Evolutionary conservation across 1,140 invertebrate genomes (phyloP).

Genomic region (Drosophila insularis): DNA sequence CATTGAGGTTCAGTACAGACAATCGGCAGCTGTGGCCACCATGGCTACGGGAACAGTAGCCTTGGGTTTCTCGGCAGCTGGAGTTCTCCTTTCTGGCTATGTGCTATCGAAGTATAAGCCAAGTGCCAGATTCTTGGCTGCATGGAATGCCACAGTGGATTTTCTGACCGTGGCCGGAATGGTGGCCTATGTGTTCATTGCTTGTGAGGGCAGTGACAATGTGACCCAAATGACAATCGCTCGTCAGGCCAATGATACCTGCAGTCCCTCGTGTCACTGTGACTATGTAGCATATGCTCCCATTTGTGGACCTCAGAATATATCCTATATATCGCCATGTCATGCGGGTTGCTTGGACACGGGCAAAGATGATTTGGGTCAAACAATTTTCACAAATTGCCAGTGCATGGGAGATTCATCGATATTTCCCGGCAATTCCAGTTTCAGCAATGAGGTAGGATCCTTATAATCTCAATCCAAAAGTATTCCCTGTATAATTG

Average conservation of each 20-base stretch:
- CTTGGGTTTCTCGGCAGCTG: constrained; percentile 87
- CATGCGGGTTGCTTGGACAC: constrained; percentile 86
- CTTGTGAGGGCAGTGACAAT: constrained; percentile 84
- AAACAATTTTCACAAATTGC: constrained; percentile 65
- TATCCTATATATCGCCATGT: constrained; percentile 88
- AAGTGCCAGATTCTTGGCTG: constrained; percentile 86
- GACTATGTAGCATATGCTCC: constrained; percentile 88
- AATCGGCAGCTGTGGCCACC: constrained; percentile 87
- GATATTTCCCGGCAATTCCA: background rate
- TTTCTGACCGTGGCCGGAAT: constrained; percentile 86
- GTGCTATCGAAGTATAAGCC: constrained; percentile 88
- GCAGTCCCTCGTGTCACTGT: constrained; percentile 86
- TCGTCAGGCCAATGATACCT: constrained; percentile 62
- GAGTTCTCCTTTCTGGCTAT: constrained; percentile 87
- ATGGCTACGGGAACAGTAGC: constrained; percentile 88
- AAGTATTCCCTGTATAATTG: no score
- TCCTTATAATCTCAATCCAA: fast-evolving
- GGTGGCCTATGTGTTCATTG: constrained; percentile 87
- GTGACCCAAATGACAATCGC: constrained; percentile 40
- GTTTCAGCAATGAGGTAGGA: constrained; percentile 12
- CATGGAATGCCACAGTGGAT: constrained; percentile 89
- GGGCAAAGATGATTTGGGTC: constrained; percentile 58
- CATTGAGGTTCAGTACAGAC: constrained; percentile 88
- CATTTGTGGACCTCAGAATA: constrained; percentile 85
- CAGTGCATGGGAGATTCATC: constrained; percentile 27